Evolutionary conservation across 1,140 invertebrate species (phyloP).

Genomic region (Bombus fervidus): DNA sequence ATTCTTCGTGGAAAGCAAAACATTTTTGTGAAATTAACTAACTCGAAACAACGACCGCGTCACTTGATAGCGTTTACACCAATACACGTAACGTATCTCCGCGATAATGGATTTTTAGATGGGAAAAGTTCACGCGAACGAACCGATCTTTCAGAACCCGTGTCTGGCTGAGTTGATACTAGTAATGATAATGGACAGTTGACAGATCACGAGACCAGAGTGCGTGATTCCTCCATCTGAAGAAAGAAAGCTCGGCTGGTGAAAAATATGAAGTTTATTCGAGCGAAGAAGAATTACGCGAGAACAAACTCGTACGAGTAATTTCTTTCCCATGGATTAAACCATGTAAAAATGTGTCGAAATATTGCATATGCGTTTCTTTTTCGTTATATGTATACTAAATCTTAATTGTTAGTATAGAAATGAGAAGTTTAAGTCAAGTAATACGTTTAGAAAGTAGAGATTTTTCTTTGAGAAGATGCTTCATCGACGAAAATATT

Average conservation of each 20-base stretch:
- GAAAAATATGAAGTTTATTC: neutral
- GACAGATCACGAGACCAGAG: neutral
- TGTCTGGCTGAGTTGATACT: neutral
- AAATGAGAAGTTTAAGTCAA: no score
- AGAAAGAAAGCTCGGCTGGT: neutral
- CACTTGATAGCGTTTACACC: neutral
- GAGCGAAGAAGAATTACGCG: neutral
- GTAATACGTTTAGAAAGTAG: no score
- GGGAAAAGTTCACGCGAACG: neutral
- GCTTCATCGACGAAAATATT: no score
- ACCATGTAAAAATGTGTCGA: neutral
- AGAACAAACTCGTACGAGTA: neutral
- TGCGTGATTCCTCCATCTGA: neutral
- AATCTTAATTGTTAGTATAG: no score
- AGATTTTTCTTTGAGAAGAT: no score
- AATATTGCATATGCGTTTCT: no score
- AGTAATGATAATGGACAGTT: constrained; percentile 12
- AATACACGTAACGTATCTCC: neutral
- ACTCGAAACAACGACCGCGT: neutral
- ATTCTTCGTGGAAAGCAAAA: neutral
- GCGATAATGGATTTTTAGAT: neutral
- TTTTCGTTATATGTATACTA: no score
- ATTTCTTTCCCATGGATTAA: neutral
- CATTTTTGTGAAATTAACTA: neutral
- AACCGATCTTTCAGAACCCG: neutral